Base-by-base conservation (phyloP, 2,797 vertebrate genomes). In the Poeciliopsis paucimaculata region DNA sequence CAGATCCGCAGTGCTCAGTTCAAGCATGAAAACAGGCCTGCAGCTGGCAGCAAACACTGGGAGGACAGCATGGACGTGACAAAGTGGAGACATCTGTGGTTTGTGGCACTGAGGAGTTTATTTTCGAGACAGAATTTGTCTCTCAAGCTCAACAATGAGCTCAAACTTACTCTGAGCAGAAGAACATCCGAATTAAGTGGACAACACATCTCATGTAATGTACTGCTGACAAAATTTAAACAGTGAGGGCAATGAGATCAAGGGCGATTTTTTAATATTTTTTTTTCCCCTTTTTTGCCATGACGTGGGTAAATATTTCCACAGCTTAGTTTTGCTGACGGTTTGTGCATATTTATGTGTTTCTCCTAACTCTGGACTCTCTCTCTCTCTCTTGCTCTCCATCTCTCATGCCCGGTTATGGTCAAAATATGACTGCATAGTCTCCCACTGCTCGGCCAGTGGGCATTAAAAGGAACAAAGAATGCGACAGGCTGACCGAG, bases 391-490 rank as follows among this genome's bases (percentile, higher is more conserved):
- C 45, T 80, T 77, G 31, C 15, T 62, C 7, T 49, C 45, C 82
- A 60, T 10, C 45, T 80, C 80, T 79, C 34, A 78, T 86, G 86
- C 46, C 89, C 90, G 82, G 83, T 90, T 82, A 87, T 87, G 76
- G 90, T 90, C 89, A 93, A 93, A 90, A 80, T 89, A 88, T 91
- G 89, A 68, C 70, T 16, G 28, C 64, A 45, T n/a, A 43, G 31
- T 81, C 46, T 82, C 31, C 31, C 31, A 77, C 72, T 75, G 73
- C 28, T 73, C 57, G 79, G 72, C 15, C 57, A 68, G 74, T 31
- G 47, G 79, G 60, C 15, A 62, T 8, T 18, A 18, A 31, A 31
- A 62, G 15, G 13, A 34, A 62, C 26, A 3, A 57, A 77, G 45
- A 36, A 49, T 46, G 45, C 45, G 46, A 78, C 2, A 3, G 60